Percentiles rank a stretch among this genome's conserved stretches.
These are phyloP conservation scores for Exocentrus adspersus DNA, from an alignment of 2,888 invertebrate species.

Conservation along the genomic window DNA sequence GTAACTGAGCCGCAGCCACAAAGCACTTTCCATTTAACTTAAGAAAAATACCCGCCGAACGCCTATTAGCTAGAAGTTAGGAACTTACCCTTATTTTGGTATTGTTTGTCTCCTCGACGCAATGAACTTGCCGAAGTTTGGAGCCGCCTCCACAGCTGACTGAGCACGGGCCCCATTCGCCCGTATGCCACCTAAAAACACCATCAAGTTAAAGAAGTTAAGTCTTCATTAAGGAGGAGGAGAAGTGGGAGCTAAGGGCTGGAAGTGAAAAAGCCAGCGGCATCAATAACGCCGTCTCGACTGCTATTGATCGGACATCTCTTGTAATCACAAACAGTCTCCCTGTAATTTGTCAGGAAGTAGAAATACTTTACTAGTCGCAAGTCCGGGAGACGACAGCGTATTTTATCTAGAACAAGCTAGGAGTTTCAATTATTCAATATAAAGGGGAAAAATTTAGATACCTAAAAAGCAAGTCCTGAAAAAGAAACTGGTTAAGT, in stretches of 20 bases:
- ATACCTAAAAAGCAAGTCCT: too few relatives aligned
- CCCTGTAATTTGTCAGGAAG: not conserved
- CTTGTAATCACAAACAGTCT: constrained; percentile 1
- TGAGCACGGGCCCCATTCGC: constrained; percentile 90
- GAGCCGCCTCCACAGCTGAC: constrained; percentile 88
- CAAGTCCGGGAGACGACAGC: too few relatives aligned
- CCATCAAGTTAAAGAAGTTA: constrained; percentile 15
- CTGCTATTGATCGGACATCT: not conserved
- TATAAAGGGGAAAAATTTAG: too few relatives aligned
- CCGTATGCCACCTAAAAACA: constrained; percentile 81
- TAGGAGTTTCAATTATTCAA: too few relatives aligned
- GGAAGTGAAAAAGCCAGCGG: not conserved
- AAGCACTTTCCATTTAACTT: too few relatives aligned
- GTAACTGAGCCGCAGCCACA: too few relatives aligned
- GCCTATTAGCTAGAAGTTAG: not conserved
- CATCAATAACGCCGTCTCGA: not conserved
- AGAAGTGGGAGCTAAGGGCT: not conserved
- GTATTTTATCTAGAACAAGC: too few relatives aligned
- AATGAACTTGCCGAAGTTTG: constrained; percentile 82
- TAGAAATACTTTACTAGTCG: too few relatives aligned
- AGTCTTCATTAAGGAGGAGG: constrained; percentile 17
- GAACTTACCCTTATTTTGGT: constrained; percentile 76
- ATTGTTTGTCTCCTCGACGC: constrained; percentile 84
- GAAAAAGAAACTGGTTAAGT: too few relatives aligned
- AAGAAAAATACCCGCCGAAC: not conserved